A percentile compares a stretch with the other conserved stretches of the same genome.
phyloP scores from a whole-genome alignment of 2,888 invertebrate species.

The Aricia artaxerxes region DNA sequence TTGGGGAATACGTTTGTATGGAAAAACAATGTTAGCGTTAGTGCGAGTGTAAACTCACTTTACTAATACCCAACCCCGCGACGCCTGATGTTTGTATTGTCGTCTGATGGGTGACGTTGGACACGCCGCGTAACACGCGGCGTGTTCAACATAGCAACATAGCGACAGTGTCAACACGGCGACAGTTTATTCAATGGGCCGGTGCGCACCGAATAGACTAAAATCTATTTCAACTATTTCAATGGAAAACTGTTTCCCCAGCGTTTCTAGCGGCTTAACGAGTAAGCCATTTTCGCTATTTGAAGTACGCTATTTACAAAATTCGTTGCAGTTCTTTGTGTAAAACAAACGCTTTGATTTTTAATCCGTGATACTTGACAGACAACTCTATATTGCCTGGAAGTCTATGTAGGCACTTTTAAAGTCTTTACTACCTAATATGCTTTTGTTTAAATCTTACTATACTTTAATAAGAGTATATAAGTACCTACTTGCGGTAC shows the following conservation, averaged over 20 bases:
- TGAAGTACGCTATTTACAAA: constrained; percentile 1
- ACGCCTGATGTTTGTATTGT: constrained; percentile 20
- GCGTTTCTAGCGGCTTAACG: neutral
- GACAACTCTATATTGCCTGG: no score
- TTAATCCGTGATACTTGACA: neutral
- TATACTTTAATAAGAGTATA: no score
- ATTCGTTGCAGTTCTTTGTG: neutral
- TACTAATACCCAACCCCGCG: neutral
- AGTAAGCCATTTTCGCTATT: neutral
- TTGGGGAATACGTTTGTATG: no score
- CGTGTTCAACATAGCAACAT: no score
- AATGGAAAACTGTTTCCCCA: constrained; percentile 21
- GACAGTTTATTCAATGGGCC: constrained; percentile 24
- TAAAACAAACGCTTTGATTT: neutral
- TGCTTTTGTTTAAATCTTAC: no score
- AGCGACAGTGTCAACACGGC: constrained; percentile 13
- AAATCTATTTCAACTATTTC: constrained; percentile 3
- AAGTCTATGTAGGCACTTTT: no score
- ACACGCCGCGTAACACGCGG: constrained; percentile 16
- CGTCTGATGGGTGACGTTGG: constrained; percentile 19
- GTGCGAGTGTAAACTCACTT: neutral
- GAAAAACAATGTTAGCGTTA: no score
- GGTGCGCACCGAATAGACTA: neutral
- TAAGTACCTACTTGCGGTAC: no score
- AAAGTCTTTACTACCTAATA: no score